Evolutionary conservation across 1,140 invertebrate species (phyloP).

Genomic region (Cataglyphis hispanica): DNA sequence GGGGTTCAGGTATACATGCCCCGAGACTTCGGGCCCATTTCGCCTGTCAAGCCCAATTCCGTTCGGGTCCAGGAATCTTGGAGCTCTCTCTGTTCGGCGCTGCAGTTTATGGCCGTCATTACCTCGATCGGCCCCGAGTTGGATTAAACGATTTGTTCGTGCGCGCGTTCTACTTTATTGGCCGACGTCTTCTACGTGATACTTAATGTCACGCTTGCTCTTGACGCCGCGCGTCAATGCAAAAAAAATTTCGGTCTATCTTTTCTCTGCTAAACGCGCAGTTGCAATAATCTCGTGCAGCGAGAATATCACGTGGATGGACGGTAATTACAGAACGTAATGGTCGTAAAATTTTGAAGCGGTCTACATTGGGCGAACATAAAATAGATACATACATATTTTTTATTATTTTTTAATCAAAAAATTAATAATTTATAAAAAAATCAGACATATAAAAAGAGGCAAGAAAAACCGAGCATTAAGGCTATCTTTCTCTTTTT

Average conservation of each 20-base stretch:
- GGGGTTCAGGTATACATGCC: slow-evolving; percentile 77
- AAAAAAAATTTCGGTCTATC: slow-evolving; percentile 17
- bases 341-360: slow-evolving; percentile 18
- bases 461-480: background rate
- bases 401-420: background rate
- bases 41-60: slow-evolving; percentile 82
- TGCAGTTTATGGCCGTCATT: slow-evolving; percentile 83
- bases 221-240: slow-evolving; percentile 31
- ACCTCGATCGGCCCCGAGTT: slow-evolving; percentile 79
- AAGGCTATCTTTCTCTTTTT: background rate
- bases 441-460: background rate
- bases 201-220: slow-evolving; percentile 55
- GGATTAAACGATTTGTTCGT: slow-evolving; percentile 82
- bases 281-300: slow-evolving; percentile 25
- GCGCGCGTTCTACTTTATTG: slow-evolving; percentile 79
- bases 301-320: background rate
- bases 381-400: background rate
- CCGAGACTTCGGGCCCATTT: slow-evolving; percentile 79
- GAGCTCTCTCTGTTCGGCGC: slow-evolving; percentile 51
- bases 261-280: background rate
- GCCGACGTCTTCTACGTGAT: slow-evolving; percentile 62
- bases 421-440: background rate
- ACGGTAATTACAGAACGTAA: slow-evolving; percentile 12
- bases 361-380: background rate
- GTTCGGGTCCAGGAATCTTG: slow-evolving; percentile 74